These are phyloP conservation scores for Malacoraja senta DNA, from an alignment of 2,797 vertebrate genomes.

Conservation along the genomic window DNA sequence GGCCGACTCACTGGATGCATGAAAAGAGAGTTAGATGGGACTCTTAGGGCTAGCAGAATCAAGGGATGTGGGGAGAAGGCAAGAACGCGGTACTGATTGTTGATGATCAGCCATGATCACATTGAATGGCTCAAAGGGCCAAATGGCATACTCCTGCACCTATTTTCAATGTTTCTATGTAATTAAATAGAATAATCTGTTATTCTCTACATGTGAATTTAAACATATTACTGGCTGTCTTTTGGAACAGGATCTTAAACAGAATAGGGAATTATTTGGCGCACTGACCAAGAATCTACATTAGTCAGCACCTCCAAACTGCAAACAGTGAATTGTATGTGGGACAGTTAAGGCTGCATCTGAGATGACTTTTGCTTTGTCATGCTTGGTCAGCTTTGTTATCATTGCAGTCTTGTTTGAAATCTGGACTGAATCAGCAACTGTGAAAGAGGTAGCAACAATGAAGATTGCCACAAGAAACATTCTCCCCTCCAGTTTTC, in stretches of 20 bases:
- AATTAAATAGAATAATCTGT: not conserved
- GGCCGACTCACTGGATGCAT: no score
- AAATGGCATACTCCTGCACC: no score
- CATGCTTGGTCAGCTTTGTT: not conserved
- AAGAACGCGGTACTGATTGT: no score
- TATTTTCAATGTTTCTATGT: no score
- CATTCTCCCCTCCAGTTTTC: not conserved
- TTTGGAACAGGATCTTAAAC: not conserved
- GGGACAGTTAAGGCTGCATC: not conserved
- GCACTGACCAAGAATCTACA: not conserved
- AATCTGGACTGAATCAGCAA: not conserved
- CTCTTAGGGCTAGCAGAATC: no score
- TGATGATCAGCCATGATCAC: no score
- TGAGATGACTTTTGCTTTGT: not conserved
- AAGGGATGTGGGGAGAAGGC: no score
- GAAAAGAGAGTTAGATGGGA: no score
- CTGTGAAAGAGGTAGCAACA: not conserved
- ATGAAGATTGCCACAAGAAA: not conserved
- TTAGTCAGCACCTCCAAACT: not conserved
- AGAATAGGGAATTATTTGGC: not conserved
- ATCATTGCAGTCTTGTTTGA: not conserved
- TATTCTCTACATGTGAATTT: not conserved
- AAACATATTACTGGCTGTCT: not conserved
- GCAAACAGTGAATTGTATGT: not conserved
- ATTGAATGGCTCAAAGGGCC: no score